phyloP scores from a whole-genome alignment of 1,140 invertebrate species.

The Psilanteris sp. region DNA sequence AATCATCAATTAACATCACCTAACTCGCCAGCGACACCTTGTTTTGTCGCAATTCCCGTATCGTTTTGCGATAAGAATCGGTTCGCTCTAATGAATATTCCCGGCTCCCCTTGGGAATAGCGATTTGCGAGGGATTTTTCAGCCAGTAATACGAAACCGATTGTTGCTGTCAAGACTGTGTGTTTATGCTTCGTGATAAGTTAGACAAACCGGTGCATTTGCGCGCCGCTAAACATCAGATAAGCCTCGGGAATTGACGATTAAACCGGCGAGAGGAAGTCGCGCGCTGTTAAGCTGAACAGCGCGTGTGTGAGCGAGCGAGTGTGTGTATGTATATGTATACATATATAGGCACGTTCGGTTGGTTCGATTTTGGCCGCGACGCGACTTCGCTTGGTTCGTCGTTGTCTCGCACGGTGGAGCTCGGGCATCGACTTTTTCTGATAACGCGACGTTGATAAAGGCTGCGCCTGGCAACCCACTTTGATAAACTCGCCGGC shows the following conservation, averaged over 20 bases:
- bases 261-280: neutral
- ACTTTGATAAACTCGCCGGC: slow-evolving; percentile 71
- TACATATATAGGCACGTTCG: no score
- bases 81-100: slow-evolving; percentile 27
- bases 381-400: neutral
- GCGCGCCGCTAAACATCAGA: slow-evolving; percentile 21
- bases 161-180: slow-evolving; percentile 18
- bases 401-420: slow-evolving; percentile 9
- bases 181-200: slow-evolving; percentile 14
- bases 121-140: slow-evolving; percentile 20
- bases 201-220: slow-evolving; percentile 22
- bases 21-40: slow-evolving; percentile 7
- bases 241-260: slow-evolving; percentile 10
- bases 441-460: slow-evolving; percentile 69
- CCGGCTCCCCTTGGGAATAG: neutral
- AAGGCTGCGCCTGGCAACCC: slow-evolving; percentile 74
- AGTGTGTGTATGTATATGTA: no score
- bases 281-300: no score
- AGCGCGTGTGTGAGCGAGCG: no score
- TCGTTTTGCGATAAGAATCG: slow-evolving; percentile 28
- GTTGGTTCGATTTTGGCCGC: slow-evolving; percentile 5
- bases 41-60: neutral
- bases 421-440: slow-evolving; percentile 31
- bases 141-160: slow-evolving; percentile 26
- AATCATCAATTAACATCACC: slow-evolving; percentile 21